phyloP scores from a whole-genome alignment of 1,140 invertebrate species.

The Holcopasites calliopsidis region DNA sequence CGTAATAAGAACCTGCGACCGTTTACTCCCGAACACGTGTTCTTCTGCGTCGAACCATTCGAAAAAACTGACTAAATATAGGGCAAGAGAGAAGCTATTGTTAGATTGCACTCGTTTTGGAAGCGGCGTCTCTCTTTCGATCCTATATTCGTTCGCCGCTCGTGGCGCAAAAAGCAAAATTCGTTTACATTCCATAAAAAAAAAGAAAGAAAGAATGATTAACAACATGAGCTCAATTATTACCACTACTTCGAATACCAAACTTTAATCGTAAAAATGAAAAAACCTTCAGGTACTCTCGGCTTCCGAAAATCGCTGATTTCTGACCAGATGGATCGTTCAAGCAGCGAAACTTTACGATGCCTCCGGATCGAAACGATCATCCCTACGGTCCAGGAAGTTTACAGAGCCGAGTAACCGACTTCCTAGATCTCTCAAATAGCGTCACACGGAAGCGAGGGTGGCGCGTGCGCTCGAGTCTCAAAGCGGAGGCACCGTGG shows the following conservation, averaged over 20 bases:
- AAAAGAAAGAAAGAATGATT: no score
- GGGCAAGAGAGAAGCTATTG: conserved; percentile 52
- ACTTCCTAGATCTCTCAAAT: conserved; percentile 4
- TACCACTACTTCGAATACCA: no score
- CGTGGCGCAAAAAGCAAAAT: no score
- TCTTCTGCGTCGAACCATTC: conserved; percentile 41
- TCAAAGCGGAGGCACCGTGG: conserved; percentile 2
- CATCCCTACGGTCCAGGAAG: not conserved
- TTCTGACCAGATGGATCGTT: not conserved
- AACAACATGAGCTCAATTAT: no score
- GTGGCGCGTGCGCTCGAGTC: conserved; percentile 36
- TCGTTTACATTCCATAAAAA: no score
- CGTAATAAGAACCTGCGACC: no score
- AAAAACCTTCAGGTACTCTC: no score
- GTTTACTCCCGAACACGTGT: conserved; percentile 12
- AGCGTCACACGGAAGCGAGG: conserved; percentile 16
- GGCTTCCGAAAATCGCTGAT: no score
- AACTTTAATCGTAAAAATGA: no score
- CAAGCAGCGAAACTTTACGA: not conserved
- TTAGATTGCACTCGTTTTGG: conserved; percentile 50
- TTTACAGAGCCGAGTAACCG: not conserved
- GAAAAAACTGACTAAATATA: conserved; percentile 63
- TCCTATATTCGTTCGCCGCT: not conserved
- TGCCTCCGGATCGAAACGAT: not conserved
- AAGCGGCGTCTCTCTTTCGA: conserved; percentile 27